Conservation (phyloP, 2,888 invertebrate species). For the Eueremaeus valkanovi region DNA sequence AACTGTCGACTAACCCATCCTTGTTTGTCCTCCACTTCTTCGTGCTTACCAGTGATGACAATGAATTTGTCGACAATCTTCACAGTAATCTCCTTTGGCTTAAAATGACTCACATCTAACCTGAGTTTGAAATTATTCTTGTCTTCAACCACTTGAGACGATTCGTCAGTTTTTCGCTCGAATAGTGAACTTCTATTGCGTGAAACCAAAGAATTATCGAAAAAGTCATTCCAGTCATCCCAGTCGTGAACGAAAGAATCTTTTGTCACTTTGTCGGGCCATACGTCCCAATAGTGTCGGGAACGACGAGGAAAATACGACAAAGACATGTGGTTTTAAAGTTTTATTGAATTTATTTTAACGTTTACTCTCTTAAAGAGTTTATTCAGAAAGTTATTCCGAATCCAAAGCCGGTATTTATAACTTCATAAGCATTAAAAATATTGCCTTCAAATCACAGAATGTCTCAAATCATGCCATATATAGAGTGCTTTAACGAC, state of each 20-base stretch:
- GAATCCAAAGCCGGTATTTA: not conserved
- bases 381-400: not conserved
- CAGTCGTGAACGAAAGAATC: not conserved
- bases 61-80: not conserved
- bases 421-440: not conserved
- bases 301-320: not conserved
- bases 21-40: not conserved
- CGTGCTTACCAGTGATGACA: not conserved
- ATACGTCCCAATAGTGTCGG: not conserved
- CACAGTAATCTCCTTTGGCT: not conserved
- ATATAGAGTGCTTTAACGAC: not conserved
- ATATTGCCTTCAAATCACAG: not conserved
- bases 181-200: conserved; percentile 16
- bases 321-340: not conserved
- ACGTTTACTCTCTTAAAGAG: too few species aligned
- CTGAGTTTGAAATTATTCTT: not conserved
- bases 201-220: not conserved
- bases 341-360: not conserved
- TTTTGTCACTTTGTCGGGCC: not conserved
- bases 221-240: conserved; percentile 7
- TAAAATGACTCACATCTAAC: not conserved
- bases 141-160: not conserved
- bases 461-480: not conserved
- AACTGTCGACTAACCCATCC: conserved; percentile 5
- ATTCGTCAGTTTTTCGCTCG: not conserved